Evolutionary conservation across 2,797 vertebrate genomes (phyloP).

Genomic region (Tokudaia muenninki): DNA sequence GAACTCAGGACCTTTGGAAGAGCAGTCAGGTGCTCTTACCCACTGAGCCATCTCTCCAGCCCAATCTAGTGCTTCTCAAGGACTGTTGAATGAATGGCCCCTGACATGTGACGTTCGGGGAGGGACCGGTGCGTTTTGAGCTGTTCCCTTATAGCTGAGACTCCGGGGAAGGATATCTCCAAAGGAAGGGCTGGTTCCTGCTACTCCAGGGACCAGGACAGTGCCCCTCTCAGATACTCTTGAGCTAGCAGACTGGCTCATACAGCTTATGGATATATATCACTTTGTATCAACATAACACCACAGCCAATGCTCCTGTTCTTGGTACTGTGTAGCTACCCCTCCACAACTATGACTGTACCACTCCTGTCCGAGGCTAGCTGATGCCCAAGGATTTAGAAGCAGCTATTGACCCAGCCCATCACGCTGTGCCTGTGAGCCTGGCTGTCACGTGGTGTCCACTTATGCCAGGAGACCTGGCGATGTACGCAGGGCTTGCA

Average conservation of each 20-base stretch:
- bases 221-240: not conserved
- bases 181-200: not conserved
- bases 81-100: not conserved
- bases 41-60: no score
- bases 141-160: accelerated
- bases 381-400: accelerated
- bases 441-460: accelerated
- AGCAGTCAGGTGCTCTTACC: no score
- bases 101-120: not conserved
- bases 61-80: not conserved
- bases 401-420: not conserved
- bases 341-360: accelerated
- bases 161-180: no score
- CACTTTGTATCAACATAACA: accelerated
- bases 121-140: accelerated
- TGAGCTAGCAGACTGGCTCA: not conserved
- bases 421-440: accelerated
- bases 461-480: not conserved
- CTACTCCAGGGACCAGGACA: no score
- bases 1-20: no score
- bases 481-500: accelerated
- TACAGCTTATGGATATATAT: accelerated
- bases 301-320: accelerated
- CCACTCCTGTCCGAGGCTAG: accelerated
- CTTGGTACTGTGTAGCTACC: not conserved